phyloP scores from a whole-genome alignment of 2,888 invertebrate genomes.

The Prosapia bicincta region DNA sequence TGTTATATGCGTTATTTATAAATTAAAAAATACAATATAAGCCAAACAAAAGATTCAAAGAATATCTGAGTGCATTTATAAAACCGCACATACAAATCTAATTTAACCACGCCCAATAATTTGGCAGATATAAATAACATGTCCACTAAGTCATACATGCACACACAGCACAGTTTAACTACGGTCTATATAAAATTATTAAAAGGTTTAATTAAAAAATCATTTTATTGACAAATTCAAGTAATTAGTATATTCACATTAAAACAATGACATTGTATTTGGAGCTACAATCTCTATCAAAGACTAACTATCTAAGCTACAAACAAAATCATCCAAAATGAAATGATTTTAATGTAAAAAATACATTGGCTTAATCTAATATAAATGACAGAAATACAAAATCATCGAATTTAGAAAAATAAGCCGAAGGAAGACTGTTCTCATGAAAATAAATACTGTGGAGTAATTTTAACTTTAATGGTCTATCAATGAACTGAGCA shows the following conservation, averaged over 20 bases:
- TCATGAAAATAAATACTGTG: neutral
- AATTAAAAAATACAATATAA: too few relatives aligned
- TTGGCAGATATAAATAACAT: too few relatives aligned
- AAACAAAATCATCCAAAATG: conserved; percentile 12
- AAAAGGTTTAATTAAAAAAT: conserved; percentile 15
- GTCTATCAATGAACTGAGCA: neutral
- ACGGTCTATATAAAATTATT: neutral
- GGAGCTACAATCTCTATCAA: conserved; percentile 10
- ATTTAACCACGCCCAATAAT: too few relatives aligned
- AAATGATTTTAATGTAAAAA: conserved; percentile 16
- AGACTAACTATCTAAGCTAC: conserved; percentile 32
- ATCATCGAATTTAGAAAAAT: conserved; percentile 29
- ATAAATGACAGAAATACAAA: conserved; percentile 26
- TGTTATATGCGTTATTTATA: too few relatives aligned
- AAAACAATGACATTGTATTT: conserved; percentile 38
- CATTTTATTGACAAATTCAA: conserved; percentile 36
- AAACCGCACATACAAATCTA: too few relatives aligned
- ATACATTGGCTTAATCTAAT: conserved; percentile 24
- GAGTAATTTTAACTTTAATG: neutral
- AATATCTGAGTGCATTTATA: too few relatives aligned
- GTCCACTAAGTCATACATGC: too few relatives aligned
- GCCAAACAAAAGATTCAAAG: too few relatives aligned
- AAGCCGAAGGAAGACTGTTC: conserved; percentile 26
- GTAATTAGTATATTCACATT: conserved; percentile 39
- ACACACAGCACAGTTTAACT: too few relatives aligned